These are phyloP conservation scores for Athalia circularis DNA, from an alignment of 2,888 invertebrate species.

Conservation along the genomic window DNA sequence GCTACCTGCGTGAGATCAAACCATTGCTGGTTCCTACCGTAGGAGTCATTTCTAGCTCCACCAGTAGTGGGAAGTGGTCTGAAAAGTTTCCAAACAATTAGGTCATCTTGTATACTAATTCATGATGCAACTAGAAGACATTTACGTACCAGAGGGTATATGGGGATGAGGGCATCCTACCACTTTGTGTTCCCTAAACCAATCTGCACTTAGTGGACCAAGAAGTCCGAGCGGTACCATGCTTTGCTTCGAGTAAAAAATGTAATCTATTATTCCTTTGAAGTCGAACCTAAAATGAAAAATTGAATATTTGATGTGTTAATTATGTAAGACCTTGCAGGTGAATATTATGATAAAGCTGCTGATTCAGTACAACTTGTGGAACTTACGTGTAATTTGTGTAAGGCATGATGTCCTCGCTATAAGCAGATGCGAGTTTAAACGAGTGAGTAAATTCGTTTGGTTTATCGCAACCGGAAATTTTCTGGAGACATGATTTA, in stretches of 20 bases:
- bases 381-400: slow-evolving; percentile 96
- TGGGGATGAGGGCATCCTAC: slow-evolving; percentile 98
- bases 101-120: slow-evolving; percentile 22
- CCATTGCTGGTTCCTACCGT: slow-evolving; percentile 86
- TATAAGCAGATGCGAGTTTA: slow-evolving; percentile 95
- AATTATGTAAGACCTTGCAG: slow-evolving; percentile 25
- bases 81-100: slow-evolving; percentile 60
- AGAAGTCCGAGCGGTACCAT: slow-evolving; percentile 96
- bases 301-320: slow-evolving; percentile 5
- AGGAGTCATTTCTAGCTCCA: slow-evolving; percentile 92
- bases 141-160: slow-evolving; percentile 88
- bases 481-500: slow-evolving; percentile 91
- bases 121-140: slow-evolving; percentile 19
- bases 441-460: slow-evolving; percentile 97
- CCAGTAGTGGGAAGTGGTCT: slow-evolving; percentile 95
- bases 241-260: slow-evolving; percentile 97
- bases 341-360: background rate
- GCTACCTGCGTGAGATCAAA: slow-evolving; percentile 90
- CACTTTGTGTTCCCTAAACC: slow-evolving; percentile 97
- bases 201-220: slow-evolving; percentile 94
- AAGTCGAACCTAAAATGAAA: slow-evolving; percentile 91
- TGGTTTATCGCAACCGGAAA: slow-evolving; percentile 89
- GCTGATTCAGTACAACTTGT: slow-evolving; percentile 20
- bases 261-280: slow-evolving; percentile 99
- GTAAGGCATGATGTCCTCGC: slow-evolving; percentile 96